Evolutionary conservation across 2,888 invertebrate genomes (phyloP).

Genomic region (Euproctis similis): DNA sequence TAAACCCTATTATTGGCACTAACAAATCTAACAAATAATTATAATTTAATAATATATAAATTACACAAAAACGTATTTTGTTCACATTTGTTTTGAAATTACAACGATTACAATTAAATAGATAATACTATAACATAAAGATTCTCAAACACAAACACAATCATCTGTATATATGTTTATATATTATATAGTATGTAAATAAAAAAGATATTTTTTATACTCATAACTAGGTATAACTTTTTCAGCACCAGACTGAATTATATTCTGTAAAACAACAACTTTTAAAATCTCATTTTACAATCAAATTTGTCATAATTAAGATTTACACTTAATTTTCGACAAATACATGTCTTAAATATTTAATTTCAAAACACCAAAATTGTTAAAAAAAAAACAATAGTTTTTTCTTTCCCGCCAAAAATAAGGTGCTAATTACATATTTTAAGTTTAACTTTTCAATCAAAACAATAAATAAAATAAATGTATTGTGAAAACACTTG

Average conservation of each 20-base stretch:
- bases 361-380: conserved; percentile 5
- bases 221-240: conserved; percentile 6
- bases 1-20: conserved; percentile 72
- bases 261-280: conserved; percentile 18
- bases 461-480: conserved; percentile 19
- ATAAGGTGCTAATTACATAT: conserved; percentile 11
- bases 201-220: conserved; percentile 6
- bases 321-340: conserved; percentile 11
- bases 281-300: conserved; percentile 19
- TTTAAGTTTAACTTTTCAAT: conserved; percentile 8
- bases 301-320: conserved; percentile 23
- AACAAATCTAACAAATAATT: conserved; percentile 71
- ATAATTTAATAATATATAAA: conserved; percentile 40
- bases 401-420: conserved; percentile 6
- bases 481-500: conserved; percentile 45
- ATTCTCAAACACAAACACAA: conserved; percentile 15
- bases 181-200: conserved; percentile 3
- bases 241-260: conserved; percentile 19
- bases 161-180: conserved; percentile 8
- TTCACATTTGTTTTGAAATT: conserved; percentile 34
- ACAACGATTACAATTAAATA: conserved; percentile 27
- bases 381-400: no score
- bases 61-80: no score
- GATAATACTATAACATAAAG: conserved; percentile 31
- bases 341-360: no score